phyloP scores from a whole-genome alignment of 2,113 vertebrate genomes.

The Heterotis niloticus region DNA sequence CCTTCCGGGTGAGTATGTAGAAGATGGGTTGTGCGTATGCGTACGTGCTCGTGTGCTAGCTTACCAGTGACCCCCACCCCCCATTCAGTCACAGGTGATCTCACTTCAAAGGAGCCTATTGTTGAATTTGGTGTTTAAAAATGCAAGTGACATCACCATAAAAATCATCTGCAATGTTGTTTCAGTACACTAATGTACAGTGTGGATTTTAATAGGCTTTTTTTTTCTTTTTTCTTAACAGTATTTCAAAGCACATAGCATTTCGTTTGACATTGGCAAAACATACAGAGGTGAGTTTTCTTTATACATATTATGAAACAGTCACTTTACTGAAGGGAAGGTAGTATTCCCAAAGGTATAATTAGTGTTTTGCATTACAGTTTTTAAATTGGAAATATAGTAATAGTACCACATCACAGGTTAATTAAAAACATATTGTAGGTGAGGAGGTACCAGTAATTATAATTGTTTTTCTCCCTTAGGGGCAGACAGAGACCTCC shows the following conservation, averaged over 20 bases:
- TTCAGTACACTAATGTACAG: not conserved
- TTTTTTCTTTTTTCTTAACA: slow-evolving; percentile 42
- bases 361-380: not conserved
- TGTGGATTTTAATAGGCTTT: slow-evolving; percentile 10
- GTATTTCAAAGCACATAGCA: slow-evolving; percentile 82
- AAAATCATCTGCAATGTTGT: not conserved
- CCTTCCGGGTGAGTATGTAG: slow-evolving; percentile 71
- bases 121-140: not conserved
- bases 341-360: not conserved
- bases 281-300: slow-evolving; percentile 73
- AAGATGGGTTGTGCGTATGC: not conserved
- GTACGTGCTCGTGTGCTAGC: not conserved
- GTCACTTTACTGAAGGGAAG: not conserved
- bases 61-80: not conserved
- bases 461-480: slow-evolving; percentile 1
- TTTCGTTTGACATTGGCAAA: slow-evolving; percentile 73
- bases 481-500: slow-evolving; percentile 77
- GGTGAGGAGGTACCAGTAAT: too few relatives aligned
- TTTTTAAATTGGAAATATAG: not conserved
- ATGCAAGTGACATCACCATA: not conserved
- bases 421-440: not conserved
- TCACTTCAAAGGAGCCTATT: not conserved
- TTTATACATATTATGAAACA: not conserved
- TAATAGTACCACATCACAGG: not conserved
- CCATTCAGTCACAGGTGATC: not conserved